Evolutionary conservation across 2,797 vertebrate genomes (phyloP).

Genomic region (Cynodonichthys magdalenae): DNA sequence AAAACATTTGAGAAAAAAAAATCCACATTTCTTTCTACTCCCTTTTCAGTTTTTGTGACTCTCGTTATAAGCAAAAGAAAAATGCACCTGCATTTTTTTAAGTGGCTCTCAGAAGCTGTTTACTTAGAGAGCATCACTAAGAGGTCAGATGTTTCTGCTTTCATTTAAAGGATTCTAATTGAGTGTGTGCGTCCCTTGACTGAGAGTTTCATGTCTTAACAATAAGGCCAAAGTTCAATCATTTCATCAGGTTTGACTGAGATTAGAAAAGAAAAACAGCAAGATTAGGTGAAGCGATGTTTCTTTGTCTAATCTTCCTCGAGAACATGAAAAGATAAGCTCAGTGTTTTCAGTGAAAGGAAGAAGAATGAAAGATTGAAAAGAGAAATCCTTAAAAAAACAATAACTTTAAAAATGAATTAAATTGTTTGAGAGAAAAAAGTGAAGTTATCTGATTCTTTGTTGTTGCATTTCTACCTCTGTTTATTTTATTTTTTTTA

Average conservation of each 20-base stretch:
- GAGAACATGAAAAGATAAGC: slow-evolving; percentile 5
- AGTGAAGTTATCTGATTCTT: not conserved
- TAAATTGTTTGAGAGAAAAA: not conserved
- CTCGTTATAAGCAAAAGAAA: slow-evolving; percentile 34
- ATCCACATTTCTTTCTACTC: slow-evolving; percentile 5
- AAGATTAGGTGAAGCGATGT: slow-evolving; percentile 16
- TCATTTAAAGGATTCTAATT: slow-evolving; percentile 14
- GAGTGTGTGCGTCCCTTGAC: not conserved
- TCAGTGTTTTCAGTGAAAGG: slow-evolving; percentile 11
- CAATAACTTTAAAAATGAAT: not conserved
- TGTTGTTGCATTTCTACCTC: no score
- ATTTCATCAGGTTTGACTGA: slow-evolving; percentile 21
- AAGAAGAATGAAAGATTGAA: slow-evolving; percentile 9
- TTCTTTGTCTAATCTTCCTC: slow-evolving; percentile 13
- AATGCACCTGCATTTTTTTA: slow-evolving; percentile 41
- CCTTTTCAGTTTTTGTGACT: slow-evolving; percentile 17
- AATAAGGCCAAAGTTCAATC: slow-evolving; percentile 41
- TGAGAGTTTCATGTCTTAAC: slow-evolving; percentile 39
- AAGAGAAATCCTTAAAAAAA: not conserved
- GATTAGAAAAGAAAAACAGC: slow-evolving; percentile 30
- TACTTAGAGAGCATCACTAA: slow-evolving; percentile 10
- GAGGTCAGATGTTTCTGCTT: slow-evolving; percentile 27
- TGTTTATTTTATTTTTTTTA: no score
- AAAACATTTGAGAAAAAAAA: not conserved
- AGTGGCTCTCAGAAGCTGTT: slow-evolving; percentile 37